Percentiles rank a stretch among this genome's conserved stretches.
Evolutionary conservation across 2,797 vertebrate species (phyloP).

Genomic region (Gadopsis marmoratus): DNA sequence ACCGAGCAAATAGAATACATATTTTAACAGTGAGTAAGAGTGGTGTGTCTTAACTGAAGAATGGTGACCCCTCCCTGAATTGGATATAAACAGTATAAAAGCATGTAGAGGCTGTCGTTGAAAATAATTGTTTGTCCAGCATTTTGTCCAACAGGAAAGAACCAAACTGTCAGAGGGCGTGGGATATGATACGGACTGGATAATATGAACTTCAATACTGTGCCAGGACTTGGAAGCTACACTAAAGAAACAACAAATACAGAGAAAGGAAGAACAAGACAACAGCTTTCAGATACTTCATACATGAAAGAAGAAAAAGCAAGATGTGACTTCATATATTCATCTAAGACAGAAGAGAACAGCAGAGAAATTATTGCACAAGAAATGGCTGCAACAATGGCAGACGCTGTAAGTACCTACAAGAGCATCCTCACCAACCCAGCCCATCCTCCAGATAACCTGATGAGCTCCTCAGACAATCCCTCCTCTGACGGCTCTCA

Average conservation of each 20-base stretch:
- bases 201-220: neutral
- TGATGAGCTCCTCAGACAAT: neutral
- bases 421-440: conserved; percentile 12
- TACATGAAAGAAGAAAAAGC: conserved; percentile 28
- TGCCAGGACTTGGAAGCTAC: neutral
- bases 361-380: neutral
- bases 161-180: conserved; percentile 8
- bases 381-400: neutral
- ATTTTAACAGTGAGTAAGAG: conserved; percentile 51
- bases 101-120: conserved; percentile 2
- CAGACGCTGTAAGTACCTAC: neutral
- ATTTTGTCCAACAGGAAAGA: conserved; percentile 1
- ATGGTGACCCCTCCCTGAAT: conserved; percentile 12
- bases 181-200: conserved; percentile 9
- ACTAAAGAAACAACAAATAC: conserved; percentile 17
- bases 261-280: conserved; percentile 9
- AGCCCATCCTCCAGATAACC: neutral
- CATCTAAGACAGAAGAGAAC: neutral
- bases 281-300: conserved; percentile 8
- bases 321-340: neutral
- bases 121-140: neutral
- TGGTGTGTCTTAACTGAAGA: conserved; percentile 14
- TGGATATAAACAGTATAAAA: conserved; percentile 49
- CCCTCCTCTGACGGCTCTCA: neutral
- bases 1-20: conserved; percentile 53